These are phyloP conservation scores for Xenus cinereus DNA, from an alignment of 2,113 vertebrate genomes.

Conservation along the genomic window DNA sequence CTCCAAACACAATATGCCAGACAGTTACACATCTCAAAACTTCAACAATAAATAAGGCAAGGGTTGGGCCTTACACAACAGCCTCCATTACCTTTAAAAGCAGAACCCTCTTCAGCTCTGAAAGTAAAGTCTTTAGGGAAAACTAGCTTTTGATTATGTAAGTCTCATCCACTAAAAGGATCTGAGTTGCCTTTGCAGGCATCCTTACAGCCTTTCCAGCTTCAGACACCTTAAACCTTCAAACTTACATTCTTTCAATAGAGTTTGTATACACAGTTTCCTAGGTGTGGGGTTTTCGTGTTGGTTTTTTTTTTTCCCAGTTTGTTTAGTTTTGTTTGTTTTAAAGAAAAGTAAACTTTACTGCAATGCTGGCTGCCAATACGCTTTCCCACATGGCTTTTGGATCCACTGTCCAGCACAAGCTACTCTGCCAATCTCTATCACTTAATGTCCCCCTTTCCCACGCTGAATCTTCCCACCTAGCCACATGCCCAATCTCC, in stretches of 20 bases:
- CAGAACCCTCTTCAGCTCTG: neutral
- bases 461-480: neutral
- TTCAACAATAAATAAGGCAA: neutral
- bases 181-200: neutral
- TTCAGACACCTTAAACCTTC: neutral
- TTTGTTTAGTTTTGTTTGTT: neutral
- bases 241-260: neutral
- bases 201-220: neutral
- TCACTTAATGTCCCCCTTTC: neutral
- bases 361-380: neutral
- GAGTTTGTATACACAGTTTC: neutral
- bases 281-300: neutral
- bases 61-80: neutral
- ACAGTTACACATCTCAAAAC: neutral
- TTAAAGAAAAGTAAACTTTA: neutral
- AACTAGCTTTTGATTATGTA: neutral
- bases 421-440: neutral
- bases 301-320: accelerated
- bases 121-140: neutral
- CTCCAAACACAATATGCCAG: neutral
- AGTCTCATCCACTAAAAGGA: neutral
- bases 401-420: neutral
- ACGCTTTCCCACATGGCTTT: neutral
- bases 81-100: neutral
- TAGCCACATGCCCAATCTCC: neutral